A percentile compares a stretch with the other conserved stretches of the same genome.
phyloP scores from a whole-genome alignment of 53 echinoderm and acorn worm species.

The Paracentrotus lividus region DNA sequence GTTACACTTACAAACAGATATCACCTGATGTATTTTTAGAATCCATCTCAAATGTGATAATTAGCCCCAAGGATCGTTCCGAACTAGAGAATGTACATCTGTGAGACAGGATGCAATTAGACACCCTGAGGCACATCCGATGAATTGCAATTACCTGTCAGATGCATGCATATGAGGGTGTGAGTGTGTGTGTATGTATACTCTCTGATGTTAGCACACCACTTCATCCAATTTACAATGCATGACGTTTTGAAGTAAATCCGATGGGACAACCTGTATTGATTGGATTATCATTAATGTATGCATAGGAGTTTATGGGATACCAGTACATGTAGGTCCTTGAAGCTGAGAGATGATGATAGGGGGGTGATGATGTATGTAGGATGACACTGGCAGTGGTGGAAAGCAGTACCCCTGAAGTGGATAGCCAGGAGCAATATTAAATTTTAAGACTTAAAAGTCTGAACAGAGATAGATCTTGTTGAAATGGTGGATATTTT shows the following conservation, averaged over 20 bases:
- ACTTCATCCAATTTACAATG: constrained; percentile 23
- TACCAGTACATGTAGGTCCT: too few species aligned
- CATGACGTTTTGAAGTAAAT: constrained; percentile 3
- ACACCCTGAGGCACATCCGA: not conserved
- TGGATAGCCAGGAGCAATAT: not conserved
- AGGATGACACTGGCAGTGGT: not conserved
- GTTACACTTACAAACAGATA: too few species aligned
- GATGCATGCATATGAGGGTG: not conserved
- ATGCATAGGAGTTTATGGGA: constrained; percentile 43
- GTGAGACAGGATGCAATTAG: constrained; percentile 23
- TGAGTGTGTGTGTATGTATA: constrained; percentile 6
- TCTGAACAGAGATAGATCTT: too few species aligned
- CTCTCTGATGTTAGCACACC: not conserved
- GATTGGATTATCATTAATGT: constrained; percentile 45
- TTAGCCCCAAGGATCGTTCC: constrained; percentile 7
- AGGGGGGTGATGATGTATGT: constrained; percentile 14
- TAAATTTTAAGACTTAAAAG: not conserved
- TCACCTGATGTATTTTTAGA: not conserved
- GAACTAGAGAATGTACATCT: not conserved
- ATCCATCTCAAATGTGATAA: constrained; percentile 6
- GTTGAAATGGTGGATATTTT: too few species aligned
- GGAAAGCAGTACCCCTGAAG: not conserved
- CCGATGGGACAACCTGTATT: not conserved
- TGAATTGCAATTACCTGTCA: not conserved
- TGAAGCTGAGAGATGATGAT: not conserved